A percentile compares a stretch with the other conserved stretches of the same genome.
Evolutionary conservation across 2,113 vertebrate genomes (phyloP).

Genomic region (Caracal caracal): DNA sequence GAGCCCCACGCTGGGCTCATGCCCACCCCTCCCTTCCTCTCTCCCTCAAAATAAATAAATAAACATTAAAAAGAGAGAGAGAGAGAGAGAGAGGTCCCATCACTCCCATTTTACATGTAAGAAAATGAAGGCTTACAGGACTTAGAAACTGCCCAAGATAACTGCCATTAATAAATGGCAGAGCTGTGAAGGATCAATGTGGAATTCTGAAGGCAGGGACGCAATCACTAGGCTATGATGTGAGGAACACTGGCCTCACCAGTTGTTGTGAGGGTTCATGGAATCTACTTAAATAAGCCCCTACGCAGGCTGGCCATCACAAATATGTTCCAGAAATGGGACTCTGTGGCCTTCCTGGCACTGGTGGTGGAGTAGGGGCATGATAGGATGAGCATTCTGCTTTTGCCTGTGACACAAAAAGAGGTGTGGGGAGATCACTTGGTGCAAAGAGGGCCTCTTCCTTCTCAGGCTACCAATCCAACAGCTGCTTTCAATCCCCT

Average conservation of each 20-base stretch:
- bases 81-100: not conserved
- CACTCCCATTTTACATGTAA: not conserved
- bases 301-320: fast-evolving
- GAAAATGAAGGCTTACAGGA: not conserved
- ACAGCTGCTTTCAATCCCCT: not conserved
- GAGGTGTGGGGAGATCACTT: not conserved
- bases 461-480: not conserved
- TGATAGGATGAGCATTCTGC: fast-evolving
- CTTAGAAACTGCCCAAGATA: not conserved
- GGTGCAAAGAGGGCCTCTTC: not conserved
- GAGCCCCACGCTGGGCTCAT: too few species aligned
- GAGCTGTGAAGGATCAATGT: not conserved
- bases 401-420: not conserved
- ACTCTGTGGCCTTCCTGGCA: not conserved
- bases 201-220: not conserved
- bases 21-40: too few species aligned
- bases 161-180: not conserved
- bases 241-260: not conserved
- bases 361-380: fast-evolving
- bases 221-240: too few species aligned
- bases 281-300: not conserved
- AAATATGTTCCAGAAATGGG: not conserved
- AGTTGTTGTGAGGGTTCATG: not conserved
- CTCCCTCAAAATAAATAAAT: too few species aligned
- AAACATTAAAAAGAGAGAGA: too few species aligned